phyloP scores from a whole-genome alignment of 2,797 vertebrate genomes.

The Champsocephalus gunnari region DNA sequence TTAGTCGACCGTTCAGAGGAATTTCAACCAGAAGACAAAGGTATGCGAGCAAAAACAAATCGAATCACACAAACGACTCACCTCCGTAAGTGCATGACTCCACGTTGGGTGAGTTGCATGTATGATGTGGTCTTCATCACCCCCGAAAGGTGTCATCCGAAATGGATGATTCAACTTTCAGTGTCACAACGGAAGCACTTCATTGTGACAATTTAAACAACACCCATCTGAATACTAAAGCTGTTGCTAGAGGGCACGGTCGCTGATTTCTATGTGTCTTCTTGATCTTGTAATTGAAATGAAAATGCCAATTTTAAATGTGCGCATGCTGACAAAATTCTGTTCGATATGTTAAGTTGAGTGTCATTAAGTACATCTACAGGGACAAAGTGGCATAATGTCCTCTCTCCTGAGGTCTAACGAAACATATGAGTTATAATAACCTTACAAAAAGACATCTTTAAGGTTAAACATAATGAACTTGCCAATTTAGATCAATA shows the following conservation, averaged over 20 bases:
- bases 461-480: constrained; percentile 4
- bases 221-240: constrained; percentile 36
- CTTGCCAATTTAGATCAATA: constrained; percentile 1
- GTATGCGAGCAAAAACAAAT: constrained; percentile 73
- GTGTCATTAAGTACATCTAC: constrained; percentile 38
- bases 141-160: constrained; percentile 63
- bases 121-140: constrained; percentile 62
- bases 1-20: constrained; percentile 77
- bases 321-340: constrained; percentile 9
- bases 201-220: constrained; percentile 66
- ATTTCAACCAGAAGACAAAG: constrained; percentile 76
- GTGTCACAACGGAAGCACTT: constrained; percentile 66
- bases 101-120: constrained; percentile 74
- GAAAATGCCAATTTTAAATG: constrained; percentile 35
- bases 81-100: constrained; percentile 70
- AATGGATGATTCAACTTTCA: constrained; percentile 70
- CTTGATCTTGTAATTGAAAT: constrained; percentile 22
- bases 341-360: constrained; percentile 30
- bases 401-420: background rate
- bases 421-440: background rate
- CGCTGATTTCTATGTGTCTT: constrained; percentile 42
- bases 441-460: background rate
- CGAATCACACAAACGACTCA: constrained; percentile 59
- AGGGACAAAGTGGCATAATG: background rate
- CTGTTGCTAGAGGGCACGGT: constrained; percentile 49